Base-by-base conservation (phyloP, 2,888 invertebrate genomes). In the Apomyelois bistriatella region DNA sequence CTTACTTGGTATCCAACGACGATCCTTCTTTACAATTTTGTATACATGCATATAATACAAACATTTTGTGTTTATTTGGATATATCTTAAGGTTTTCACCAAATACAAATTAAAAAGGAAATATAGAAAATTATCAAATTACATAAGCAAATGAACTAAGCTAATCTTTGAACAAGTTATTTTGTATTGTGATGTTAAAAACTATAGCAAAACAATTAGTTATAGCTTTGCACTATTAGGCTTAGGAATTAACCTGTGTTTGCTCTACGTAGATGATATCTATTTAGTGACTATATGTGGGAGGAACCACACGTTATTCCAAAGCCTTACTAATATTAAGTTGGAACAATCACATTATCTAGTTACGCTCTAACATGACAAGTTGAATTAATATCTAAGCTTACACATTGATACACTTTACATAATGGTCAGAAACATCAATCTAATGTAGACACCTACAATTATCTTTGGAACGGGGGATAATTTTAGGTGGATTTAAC, bases 1-100 rank as follows among this genome's bases (percentile, higher is more conserved):
- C 88, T 90, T 87, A 88, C 89, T 88, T 85, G 88, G 77, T 78
- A 74, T 89, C 89, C 89, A 84, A 87, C 89, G 89, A 90, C 89
- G 89, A 89, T 90, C 89, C 85, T 84, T 79, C 70, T 66, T 82
- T 74, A 83, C 79, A 82, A 73, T 65, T 66, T 55, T 62, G 67
- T 61, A 68, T 68, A 79, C 85, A 87, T 85, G 86, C 85, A 87
- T 71, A 63, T 70, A 68, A 63, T 70, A 68, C 65, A 75, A 74
- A 82, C 76, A 81, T 74, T 61, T 65, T 67, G 15, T 56, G 57
- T 59, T 61, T 60, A 59, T 58, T 59, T 61, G 48, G 57, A 55
- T 63, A 57, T 64, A 69, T 65, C 55, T 62, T 61, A 64, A 62
- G 61, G 69, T 59, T 72, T 70, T 68, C 67, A 64, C 75, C 74